Conservation (phyloP, 2,888 invertebrate species). For the Rhodophaea formosa region DNA sequence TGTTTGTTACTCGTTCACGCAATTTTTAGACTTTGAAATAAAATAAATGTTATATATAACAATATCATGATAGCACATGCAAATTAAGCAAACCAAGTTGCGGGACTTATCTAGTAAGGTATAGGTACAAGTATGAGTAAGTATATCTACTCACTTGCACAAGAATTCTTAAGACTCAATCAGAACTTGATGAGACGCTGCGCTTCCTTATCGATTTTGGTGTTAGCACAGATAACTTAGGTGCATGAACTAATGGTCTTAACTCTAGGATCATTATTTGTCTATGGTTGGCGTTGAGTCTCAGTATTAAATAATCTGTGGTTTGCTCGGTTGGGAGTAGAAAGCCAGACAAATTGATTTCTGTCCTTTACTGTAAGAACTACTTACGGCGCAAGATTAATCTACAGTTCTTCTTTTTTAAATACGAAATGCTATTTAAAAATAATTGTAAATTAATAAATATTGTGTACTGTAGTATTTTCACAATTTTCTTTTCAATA, state of each 20-base stretch:
- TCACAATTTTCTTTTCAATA: no score
- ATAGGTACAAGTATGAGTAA: no score
- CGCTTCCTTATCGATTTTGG: conserved; percentile 5
- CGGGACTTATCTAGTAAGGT: no score
- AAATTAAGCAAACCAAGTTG: no score
- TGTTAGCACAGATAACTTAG: neutral
- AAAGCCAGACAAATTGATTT: neutral
- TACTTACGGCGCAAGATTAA: neutral
- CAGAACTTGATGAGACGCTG: neutral
- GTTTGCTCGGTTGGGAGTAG: neutral
- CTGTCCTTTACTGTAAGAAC: neutral
- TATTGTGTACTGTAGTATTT: no score
- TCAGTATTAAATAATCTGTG: conserved; percentile 1
- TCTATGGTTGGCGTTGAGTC: neutral
- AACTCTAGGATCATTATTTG: conserved; percentile 3
- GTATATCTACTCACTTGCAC: no score
- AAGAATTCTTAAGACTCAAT: neutral
- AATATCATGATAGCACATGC: no score
- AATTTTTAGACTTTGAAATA: no score
- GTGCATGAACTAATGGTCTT: conserved; percentile 18
- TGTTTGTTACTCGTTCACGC: no score
- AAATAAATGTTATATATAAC: no score
- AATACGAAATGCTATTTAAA: no score
- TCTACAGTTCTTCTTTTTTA: neutral
- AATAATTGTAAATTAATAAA: no score